A percentile compares a stretch with the other conserved stretches of the same genome.
phyloP scores from a whole-genome alignment of 2,888 invertebrate genomes.

The Nipponacmea schrenckii region DNA sequence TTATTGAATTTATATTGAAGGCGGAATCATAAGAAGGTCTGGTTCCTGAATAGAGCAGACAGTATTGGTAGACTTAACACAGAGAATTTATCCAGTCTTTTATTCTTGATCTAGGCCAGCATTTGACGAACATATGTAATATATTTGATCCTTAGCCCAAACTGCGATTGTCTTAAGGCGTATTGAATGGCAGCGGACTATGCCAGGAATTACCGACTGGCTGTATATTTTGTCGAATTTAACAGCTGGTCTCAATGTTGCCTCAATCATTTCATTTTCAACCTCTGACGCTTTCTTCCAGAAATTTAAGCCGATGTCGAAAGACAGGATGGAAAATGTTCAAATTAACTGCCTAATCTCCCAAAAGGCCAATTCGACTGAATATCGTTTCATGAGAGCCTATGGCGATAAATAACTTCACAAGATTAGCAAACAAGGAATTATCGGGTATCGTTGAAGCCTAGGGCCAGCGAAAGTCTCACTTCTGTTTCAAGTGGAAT shows the following conservation, averaged over 20 bases:
- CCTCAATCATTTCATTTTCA: constrained; percentile 8
- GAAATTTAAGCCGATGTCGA: constrained; percentile 4
- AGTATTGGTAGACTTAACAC: background rate
- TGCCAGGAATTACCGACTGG: constrained; percentile 14
- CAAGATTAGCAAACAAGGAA: constrained; percentile 6
- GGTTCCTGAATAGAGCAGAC: background rate
- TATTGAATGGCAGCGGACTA: constrained; percentile 16
- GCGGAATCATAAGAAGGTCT: background rate
- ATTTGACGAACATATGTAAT: constrained; percentile 25
- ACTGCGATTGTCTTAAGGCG: constrained; percentile 17
- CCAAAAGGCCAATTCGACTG: constrained; percentile 1
- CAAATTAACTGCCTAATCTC: constrained; percentile 6
- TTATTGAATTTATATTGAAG: background rate
- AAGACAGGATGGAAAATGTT: constrained; percentile 6
- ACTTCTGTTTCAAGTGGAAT: constrained; percentile 3
- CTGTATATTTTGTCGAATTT: background rate
- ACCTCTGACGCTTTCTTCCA: constrained; percentile 6
- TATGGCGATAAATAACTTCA: constrained; percentile 6
- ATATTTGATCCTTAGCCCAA: constrained; percentile 20
- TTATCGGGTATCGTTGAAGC: background rate
- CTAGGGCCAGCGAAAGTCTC: background rate
- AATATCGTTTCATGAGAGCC: background rate
- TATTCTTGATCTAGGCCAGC: constrained; percentile 12
- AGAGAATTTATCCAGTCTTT: background rate
- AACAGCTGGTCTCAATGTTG: constrained; percentile 7